Evolutionary conservation across 2,888 invertebrate species (phyloP).

Genomic region (Onthophagus sagittarius): DNA sequence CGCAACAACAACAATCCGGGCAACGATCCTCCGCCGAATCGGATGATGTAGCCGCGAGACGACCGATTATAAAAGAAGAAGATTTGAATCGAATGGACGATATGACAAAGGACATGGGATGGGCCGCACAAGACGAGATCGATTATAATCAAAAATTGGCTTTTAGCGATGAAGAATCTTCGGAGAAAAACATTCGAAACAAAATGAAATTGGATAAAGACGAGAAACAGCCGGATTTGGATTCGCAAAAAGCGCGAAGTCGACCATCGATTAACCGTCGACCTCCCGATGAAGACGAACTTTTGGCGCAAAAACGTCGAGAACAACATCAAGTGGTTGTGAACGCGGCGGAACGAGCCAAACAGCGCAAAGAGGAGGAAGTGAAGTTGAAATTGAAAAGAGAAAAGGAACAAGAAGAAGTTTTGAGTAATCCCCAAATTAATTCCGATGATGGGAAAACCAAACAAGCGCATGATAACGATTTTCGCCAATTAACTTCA

Average conservation of each 20-base stretch:
- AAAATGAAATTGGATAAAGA: conserved; percentile 7
- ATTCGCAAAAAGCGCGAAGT: conserved; percentile 5
- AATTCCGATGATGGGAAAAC: conserved; percentile 36
- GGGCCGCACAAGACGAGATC: conserved; percentile 90
- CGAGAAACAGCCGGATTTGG: conserved; percentile 27
- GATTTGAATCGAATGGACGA: conserved; percentile 90
- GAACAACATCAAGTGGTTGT: conserved; percentile 70
- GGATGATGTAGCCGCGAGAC: conserved; percentile 55
- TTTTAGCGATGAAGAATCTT: conserved; percentile 89
- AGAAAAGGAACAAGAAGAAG: conserved; percentile 52
- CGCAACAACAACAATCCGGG: background rate
- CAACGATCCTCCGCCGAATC: conserved; percentile 44
- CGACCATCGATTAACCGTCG: conserved; percentile 23
- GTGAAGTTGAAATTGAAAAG: conserved; percentile 66
- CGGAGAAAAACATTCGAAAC: background rate
- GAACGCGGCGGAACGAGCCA: conserved; percentile 76
- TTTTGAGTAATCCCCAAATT: conserved; percentile 45
- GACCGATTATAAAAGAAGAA: conserved; percentile 90
- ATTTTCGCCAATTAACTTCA: conserved; percentile 46
- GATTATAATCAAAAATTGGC: conserved; percentile 93
- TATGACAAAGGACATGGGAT: conserved; percentile 83
- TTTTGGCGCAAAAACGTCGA: conserved; percentile 68
- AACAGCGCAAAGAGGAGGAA: conserved; percentile 83
- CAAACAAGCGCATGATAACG: conserved; percentile 24
- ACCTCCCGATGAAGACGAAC: conserved; percentile 54